Evolutionary conservation across 2,888 invertebrate species (phyloP).

Genomic region (Luperina testacea): DNA sequence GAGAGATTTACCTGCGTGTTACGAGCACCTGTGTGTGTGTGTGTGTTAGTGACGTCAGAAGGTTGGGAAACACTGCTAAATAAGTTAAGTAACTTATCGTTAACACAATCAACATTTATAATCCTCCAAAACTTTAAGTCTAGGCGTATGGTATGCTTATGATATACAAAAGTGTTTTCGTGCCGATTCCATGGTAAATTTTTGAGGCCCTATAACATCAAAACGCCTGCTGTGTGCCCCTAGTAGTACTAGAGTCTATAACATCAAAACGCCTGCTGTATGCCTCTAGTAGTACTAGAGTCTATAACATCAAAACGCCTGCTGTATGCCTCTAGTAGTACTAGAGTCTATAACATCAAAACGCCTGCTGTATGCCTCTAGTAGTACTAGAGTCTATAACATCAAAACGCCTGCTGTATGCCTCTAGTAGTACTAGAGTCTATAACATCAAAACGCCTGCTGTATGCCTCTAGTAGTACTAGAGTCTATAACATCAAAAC

Average conservation of each 20-base stretch:
- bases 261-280: too few relatives aligned
- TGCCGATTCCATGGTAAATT: background rate
- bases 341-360: too few relatives aligned
- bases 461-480: too few relatives aligned
- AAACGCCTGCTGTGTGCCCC: too few relatives aligned
- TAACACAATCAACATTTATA: background rate
- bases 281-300: too few relatives aligned
- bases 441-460: too few relatives aligned
- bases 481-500: too few relatives aligned
- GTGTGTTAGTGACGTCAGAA: conserved; percentile 25
- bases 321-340: too few relatives aligned
- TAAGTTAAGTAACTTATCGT: background rate
- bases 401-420: background rate
- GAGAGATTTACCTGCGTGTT: conserved; percentile 31
- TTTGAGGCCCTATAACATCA: background rate
- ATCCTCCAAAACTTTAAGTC: background rate
- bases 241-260: too few relatives aligned
- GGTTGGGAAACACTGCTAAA: background rate
- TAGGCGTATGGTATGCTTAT: background rate
- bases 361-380: too few relatives aligned
- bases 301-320: too few relatives aligned
- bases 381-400: too few relatives aligned
- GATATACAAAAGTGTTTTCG: background rate
- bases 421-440: background rate
- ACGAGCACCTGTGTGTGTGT: conserved; percentile 38